These are phyloP conservation scores for Brachyalestes nurse DNA, from an alignment of 2,797 vertebrate genomes.

Conservation along the genomic window DNA sequence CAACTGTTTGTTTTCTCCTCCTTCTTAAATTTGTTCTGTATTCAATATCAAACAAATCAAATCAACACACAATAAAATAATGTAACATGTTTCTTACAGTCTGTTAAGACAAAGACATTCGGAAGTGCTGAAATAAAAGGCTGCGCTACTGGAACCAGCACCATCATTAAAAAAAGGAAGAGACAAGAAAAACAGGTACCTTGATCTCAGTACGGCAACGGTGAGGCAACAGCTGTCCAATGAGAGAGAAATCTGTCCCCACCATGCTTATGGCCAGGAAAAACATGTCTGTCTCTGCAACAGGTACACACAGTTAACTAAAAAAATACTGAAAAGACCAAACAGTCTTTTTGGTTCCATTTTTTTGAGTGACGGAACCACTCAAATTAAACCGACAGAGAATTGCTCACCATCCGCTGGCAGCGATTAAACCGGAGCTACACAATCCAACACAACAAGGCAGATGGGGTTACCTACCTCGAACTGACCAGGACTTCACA, in stretches of 20 bases:
- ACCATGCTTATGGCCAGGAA: constrained; percentile 99
- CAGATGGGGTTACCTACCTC: constrained; percentile 76
- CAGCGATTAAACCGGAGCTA: background rate
- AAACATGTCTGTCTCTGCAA: constrained; percentile 97
- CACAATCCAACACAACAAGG: background rate
- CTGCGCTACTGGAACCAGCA: background rate
- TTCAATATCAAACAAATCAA: constrained; percentile 35
- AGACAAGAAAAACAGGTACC: constrained; percentile 71
- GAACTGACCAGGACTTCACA: constrained; percentile 89
- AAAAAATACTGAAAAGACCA: background rate
- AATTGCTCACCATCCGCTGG: background rate
- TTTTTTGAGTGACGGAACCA: background rate
- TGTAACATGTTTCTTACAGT: background rate
- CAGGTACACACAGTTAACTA: constrained; percentile 16
- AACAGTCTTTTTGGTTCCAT: background rate
- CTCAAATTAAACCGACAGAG: background rate
- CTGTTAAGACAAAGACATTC: background rate
- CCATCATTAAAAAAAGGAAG: background rate
- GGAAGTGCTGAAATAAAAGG: background rate
- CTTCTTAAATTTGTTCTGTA: constrained; percentile 96
- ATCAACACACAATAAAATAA: background rate
- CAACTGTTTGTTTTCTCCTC: constrained; percentile 90
- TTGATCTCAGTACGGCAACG: constrained; percentile 93
- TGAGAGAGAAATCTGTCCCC: constrained; percentile 97
- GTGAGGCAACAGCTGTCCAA: constrained; percentile 92